A percentile compares a stretch with the other conserved stretches of the same genome.
phyloP scores from a whole-genome alignment of 2,888 invertebrate species.

The Troides helena region DNA sequence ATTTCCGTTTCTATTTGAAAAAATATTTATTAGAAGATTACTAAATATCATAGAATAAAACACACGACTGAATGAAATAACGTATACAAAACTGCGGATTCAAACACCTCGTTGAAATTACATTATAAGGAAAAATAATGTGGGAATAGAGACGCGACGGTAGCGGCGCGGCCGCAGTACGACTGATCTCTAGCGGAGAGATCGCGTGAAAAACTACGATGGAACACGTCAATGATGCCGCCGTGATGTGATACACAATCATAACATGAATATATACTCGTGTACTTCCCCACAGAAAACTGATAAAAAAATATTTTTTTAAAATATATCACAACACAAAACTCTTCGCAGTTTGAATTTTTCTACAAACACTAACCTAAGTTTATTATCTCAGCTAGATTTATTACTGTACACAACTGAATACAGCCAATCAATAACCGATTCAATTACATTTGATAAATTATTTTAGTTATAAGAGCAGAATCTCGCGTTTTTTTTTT shows the following conservation, averaged over 20 bases:
- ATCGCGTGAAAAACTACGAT: conserved; percentile 75
- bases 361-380: too few relatives aligned
- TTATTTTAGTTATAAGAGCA: too few relatives aligned
- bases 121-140: conserved; percentile 13
- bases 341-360: too few relatives aligned
- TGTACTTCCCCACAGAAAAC: neutral
- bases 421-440: too few relatives aligned
- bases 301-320: too few relatives aligned
- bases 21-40: neutral
- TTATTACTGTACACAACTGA: too few relatives aligned
- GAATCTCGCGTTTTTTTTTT: too few relatives aligned
- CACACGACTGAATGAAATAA: neutral
- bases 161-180: conserved; percentile 59
- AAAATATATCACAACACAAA: too few relatives aligned
- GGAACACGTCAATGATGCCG: conserved; percentile 60
- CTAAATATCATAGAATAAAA: neutral
- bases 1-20: too few relatives aligned
- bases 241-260: conserved; percentile 32
- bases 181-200: conserved; percentile 76
- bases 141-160: conserved; percentile 46
- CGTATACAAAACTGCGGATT: neutral
- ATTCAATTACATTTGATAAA: too few relatives aligned
- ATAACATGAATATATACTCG: conserved; percentile 24
- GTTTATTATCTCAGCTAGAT: too few relatives aligned
- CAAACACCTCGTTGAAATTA: neutral